A percentile compares a stretch with the other conserved stretches of the same genome.
These are phyloP conservation scores for Anastrepha obliqua DNA, from an alignment of 1,140 invertebrate genomes.

Conservation along the genomic window DNA sequence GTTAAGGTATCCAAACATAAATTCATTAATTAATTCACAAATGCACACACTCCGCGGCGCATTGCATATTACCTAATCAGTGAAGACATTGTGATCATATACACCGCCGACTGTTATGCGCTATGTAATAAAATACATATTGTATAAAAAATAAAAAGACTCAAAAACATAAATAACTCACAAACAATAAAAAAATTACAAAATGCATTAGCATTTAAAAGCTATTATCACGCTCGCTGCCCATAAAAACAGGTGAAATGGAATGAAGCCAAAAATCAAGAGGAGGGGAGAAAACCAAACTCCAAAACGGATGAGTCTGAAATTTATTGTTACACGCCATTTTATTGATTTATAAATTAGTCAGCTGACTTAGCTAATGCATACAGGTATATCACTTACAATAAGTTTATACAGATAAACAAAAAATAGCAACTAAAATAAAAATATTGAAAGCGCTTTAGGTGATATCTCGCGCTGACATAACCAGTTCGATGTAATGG, in stretches of 20 bases:
- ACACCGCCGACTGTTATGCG: too few species aligned
- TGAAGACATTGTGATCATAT: too few species aligned
- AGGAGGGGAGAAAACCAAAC: background rate
- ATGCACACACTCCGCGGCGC: too few species aligned
- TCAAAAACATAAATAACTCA: background rate
- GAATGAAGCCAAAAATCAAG: background rate
- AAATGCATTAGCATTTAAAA: background rate
- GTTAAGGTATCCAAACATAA: too few species aligned
- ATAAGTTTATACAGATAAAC: too few species aligned
- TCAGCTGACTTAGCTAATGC: background rate
- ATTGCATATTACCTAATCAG: too few species aligned
- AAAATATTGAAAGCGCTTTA: background rate
- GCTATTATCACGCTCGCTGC: background rate
- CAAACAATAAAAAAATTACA: background rate
- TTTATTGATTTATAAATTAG: conserved; percentile 20
- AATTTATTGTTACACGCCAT: background rate
- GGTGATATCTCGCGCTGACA: background rate
- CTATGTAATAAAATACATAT: background rate
- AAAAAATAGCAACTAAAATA: background rate
- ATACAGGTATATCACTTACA: background rate
- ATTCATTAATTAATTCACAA: too few species aligned
- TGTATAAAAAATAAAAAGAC: too few species aligned
- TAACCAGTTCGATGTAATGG: background rate
- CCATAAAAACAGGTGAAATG: background rate
- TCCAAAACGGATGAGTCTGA: background rate